Conservation (phyloP, 2,888 invertebrate genomes). For the Epiblema foenella region DNA sequence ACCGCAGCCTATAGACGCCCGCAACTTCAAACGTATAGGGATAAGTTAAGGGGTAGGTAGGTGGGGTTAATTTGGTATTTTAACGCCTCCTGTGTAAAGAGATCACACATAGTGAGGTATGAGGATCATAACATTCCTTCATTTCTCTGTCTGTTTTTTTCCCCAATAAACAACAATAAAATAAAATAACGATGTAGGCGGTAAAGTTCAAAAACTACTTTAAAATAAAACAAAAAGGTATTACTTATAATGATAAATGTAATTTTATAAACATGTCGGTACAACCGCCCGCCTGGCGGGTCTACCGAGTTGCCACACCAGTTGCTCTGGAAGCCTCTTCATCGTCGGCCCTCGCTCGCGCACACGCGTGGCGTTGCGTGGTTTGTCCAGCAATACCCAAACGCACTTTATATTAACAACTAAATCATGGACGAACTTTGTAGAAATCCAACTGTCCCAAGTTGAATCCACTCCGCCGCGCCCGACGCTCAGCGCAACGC, state of each 20-base stretch:
- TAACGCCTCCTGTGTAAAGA: too few species aligned
- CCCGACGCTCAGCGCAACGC: background rate
- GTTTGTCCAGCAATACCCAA: background rate
- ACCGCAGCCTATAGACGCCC: too few species aligned
- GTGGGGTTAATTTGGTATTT: too few species aligned
- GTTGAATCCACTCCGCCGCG: background rate
- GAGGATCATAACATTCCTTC: too few species aligned
- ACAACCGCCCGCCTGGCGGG: conserved; percentile 18
- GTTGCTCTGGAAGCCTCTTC: conserved; percentile 63
- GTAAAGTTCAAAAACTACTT: too few species aligned
- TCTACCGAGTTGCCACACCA: conserved; percentile 73
- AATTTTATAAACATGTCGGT: conserved; percentile 38
- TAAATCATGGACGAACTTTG: background rate
- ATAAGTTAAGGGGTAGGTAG: too few species aligned
- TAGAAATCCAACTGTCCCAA: too few species aligned
- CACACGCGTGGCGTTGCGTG: background rate
- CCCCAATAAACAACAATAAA: too few species aligned
- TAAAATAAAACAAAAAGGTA: conserved; percentile 21
- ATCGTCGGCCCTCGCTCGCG: background rate
- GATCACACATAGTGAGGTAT: too few species aligned
- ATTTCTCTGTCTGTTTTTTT: too few species aligned
- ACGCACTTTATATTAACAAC: background rate
- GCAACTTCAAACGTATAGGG: too few species aligned
- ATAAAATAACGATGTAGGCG: too few species aligned
- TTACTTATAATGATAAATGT: conserved; percentile 39